These are phyloP conservation scores for Diglossa cyanea DNA, from an alignment of 2,797 vertebrate genomes.

Conservation along the genomic window DNA sequence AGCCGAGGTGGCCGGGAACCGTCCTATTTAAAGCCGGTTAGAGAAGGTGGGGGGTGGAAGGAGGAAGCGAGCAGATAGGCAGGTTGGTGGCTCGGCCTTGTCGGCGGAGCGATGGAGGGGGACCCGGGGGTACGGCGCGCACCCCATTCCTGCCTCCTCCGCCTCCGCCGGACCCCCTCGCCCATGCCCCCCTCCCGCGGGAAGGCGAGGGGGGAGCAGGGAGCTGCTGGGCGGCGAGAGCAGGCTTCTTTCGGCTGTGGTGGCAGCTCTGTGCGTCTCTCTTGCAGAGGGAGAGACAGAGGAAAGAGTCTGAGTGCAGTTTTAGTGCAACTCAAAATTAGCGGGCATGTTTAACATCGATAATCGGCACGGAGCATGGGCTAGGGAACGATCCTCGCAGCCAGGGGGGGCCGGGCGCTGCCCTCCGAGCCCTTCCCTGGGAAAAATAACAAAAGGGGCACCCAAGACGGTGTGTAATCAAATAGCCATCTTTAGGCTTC, in stretches of 20 bases:
- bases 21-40: constrained; percentile 61
- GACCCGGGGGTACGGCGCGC: constrained; percentile 54
- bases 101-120: constrained; percentile 66
- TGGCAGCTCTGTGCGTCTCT: constrained; percentile 7
- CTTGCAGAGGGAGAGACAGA: constrained; percentile 56
- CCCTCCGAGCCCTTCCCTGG: constrained; percentile 71
- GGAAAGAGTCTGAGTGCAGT: constrained; percentile 83
- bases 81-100: constrained; percentile 73
- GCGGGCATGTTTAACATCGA: constrained; percentile 94
- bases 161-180: neutral
- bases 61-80: constrained; percentile 65
- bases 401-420: constrained; percentile 71
- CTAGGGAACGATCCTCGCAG: constrained; percentile 78
- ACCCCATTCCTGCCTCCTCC: neutral
- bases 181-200: neutral
- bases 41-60: constrained; percentile 67
- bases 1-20: constrained; percentile 62
- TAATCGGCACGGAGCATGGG: constrained; percentile 84
- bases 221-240: neutral
- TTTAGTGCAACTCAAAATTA: constrained; percentile 93
- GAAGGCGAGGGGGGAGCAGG: neutral
- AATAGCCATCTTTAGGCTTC: constrained; percentile 91
- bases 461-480: constrained; percentile 80
- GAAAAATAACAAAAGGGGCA: constrained; percentile 82
- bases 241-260: constrained; percentile 40